A percentile compares a stretch with the other conserved stretches of the same genome.
Evolutionary conservation across 2,888 invertebrate species (phyloP).

Genomic region (Chouioia cunea): DNA sequence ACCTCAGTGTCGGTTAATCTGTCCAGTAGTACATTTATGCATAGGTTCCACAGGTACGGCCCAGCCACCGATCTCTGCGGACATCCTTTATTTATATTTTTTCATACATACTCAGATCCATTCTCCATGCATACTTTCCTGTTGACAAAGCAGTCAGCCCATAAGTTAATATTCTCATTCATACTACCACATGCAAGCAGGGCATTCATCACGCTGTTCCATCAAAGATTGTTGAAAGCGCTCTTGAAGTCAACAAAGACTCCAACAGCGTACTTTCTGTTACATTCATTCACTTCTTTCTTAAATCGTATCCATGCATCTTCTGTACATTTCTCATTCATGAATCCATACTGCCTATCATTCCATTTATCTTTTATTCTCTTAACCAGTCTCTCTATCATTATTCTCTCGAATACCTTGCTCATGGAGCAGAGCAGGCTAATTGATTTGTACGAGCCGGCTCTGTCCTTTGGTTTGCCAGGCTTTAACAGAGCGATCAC

Average conservation of each 20-base stretch:
- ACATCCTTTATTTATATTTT: constrained; percentile 22
- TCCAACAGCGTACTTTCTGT: neutral
- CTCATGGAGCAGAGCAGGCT: constrained; percentile 11
- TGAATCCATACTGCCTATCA: too few relatives aligned
- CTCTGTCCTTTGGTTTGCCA: neutral
- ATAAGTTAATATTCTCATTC: neutral
- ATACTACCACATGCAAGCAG: neutral
- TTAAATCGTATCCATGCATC: constrained; percentile 14
- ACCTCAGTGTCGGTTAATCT: neutral
- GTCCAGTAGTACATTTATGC: constrained; percentile 33
- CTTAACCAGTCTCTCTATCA: constrained; percentile 8
- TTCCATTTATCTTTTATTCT: constrained; percentile 9
- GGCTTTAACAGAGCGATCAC: too few relatives aligned
- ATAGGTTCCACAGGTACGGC: constrained; percentile 44
- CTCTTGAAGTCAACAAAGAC: constrained; percentile 27
- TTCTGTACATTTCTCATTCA: too few relatives aligned
- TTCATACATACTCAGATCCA: neutral
- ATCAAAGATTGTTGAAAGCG: constrained; percentile 33
- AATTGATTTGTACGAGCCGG: constrained; percentile 21
- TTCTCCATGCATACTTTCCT: constrained; percentile 5
- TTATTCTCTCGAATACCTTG: constrained; percentile 27
- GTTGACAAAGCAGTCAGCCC: constrained; percentile 16
- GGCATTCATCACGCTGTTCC: constrained; percentile 1
- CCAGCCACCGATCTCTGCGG: constrained; percentile 43
- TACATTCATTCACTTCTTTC: neutral